phyloP scores from a whole-genome alignment of 2,797 vertebrate genomes.

The Xenopus petersii region DNA sequence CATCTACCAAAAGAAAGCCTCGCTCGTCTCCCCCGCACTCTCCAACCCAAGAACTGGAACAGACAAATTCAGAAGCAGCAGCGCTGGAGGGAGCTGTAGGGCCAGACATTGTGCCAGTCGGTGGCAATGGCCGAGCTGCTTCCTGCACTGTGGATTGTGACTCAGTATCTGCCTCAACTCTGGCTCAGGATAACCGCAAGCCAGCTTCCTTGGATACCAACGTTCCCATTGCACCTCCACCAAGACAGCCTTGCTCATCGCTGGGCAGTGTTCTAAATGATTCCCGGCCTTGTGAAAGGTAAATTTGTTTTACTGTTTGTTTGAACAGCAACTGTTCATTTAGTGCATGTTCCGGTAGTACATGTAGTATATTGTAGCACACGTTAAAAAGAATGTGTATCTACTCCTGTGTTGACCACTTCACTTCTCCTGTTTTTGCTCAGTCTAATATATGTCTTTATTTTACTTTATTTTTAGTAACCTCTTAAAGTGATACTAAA shows the following conservation, averaged over 20 bases:
- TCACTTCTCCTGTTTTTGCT: too few species aligned
- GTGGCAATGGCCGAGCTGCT: slow-evolving; percentile 55
- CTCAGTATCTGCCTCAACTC: slow-evolving; percentile 31
- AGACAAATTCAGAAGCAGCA: slow-evolving; percentile 65
- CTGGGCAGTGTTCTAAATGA: slow-evolving; percentile 80
- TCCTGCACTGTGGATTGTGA: slow-evolving; percentile 68
- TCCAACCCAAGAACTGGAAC: slow-evolving; percentile 86
- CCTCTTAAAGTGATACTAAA: too few species aligned
- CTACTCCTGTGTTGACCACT: too few species aligned
- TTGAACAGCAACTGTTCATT: too few species aligned
- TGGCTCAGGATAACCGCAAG: slow-evolving; percentile 76
- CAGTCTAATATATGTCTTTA: too few species aligned
- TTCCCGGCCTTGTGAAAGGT: slow-evolving; percentile 92
- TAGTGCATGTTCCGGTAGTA: too few species aligned
- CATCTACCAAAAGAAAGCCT: slow-evolving; percentile 89
- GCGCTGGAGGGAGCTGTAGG: slow-evolving; percentile 80
- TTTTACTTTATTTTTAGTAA: too few species aligned
- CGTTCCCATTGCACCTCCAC: slow-evolving; percentile 84
- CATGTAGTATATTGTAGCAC: too few species aligned
- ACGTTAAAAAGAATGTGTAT: too few species aligned
- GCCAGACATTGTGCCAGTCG: slow-evolving; percentile 67
- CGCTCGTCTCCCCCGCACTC: slow-evolving; percentile 89
- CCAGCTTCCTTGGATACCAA: slow-evolving; percentile 69
- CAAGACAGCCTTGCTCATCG: slow-evolving; percentile 94
- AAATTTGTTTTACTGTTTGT: slow-evolving; percentile 36